Evolutionary conservation across 2,888 invertebrate species (phyloP).

Genomic region (Amaurobius ferox): DNA sequence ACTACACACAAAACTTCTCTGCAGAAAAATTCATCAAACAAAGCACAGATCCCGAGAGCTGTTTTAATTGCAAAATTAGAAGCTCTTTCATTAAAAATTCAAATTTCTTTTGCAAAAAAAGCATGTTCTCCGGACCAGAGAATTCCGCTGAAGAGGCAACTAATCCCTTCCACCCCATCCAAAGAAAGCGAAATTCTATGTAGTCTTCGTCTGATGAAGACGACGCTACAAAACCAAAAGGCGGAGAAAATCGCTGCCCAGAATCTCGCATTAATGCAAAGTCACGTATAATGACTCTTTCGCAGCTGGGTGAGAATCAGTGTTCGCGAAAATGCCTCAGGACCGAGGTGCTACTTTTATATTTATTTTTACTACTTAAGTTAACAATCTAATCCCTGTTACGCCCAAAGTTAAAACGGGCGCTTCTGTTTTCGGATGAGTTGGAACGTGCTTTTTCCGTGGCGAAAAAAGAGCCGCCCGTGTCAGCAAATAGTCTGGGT

Average conservation of each 20-base stretch:
- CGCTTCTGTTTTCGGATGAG: conserved; percentile 44
- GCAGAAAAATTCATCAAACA: too few relatives aligned
- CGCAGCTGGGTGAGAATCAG: conserved; percentile 4
- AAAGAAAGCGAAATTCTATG: not conserved
- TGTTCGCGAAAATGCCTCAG: conserved; percentile 8
- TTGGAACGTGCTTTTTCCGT: conserved; percentile 40
- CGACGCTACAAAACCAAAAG: conserved; percentile 7
- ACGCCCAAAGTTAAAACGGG: conserved; percentile 57
- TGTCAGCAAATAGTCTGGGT: conserved; percentile 40
- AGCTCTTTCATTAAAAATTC: not conserved
- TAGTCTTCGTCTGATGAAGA: not conserved
- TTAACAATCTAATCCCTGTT: conserved; percentile 67
- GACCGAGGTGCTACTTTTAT: not conserved
- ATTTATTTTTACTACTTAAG: conserved; percentile 67
- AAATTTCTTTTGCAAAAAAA: not conserved
- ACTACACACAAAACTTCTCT: too few relatives aligned
- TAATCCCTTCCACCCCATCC: not conserved
- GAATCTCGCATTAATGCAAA: conserved; percentile 54
- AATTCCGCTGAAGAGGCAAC: not conserved
- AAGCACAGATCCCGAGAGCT: too few relatives aligned
- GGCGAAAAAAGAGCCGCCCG: not conserved
- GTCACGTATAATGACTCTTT: conserved; percentile 55
- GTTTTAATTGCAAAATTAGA: not conserved
- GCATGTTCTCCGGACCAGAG: not conserved
- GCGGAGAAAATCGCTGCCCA: not conserved